Evolutionary conservation across 2,888 invertebrate species (phyloP).

Genomic region (Epistrophe eligans): DNA sequence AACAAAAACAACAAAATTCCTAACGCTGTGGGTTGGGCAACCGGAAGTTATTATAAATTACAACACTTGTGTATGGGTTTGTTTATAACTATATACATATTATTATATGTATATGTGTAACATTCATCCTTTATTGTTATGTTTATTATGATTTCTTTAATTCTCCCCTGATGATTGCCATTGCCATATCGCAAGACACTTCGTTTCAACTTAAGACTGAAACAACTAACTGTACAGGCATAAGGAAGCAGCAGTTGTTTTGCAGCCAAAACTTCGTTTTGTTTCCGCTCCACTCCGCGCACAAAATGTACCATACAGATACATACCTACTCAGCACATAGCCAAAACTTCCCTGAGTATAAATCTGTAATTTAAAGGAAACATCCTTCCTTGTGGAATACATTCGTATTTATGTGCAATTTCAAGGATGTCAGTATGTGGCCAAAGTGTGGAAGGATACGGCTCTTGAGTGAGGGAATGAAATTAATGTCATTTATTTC

Average conservation of each 20-base stretch:
- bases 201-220: constrained; percentile 25
- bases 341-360: constrained; percentile 54
- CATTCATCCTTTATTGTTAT: constrained; percentile 67
- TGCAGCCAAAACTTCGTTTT: constrained; percentile 36
- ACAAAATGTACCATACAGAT: neutral
- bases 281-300: neutral
- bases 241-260: constrained; percentile 18
- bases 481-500: constrained; percentile 61
- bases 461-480: constrained; percentile 44
- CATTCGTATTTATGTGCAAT: constrained; percentile 67
- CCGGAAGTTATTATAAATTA: constrained; percentile 62
- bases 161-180: constrained; percentile 64
- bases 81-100: neutral
- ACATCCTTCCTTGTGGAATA: constrained; percentile 66
- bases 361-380: constrained; percentile 67
- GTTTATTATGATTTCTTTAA: constrained; percentile 74
- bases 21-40: constrained; percentile 8
- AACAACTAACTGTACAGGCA: neutral
- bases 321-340: neutral
- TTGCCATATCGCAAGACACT: constrained; percentile 51
- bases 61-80: constrained; percentile 48
- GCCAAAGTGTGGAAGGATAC: constrained; percentile 18
- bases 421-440: constrained; percentile 50
- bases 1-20: neutral
- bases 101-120: neutral